These are phyloP conservation scores for Branchipolynoe longqiensis DNA, from an alignment of 2,888 invertebrate species.

Conservation along the genomic window DNA sequence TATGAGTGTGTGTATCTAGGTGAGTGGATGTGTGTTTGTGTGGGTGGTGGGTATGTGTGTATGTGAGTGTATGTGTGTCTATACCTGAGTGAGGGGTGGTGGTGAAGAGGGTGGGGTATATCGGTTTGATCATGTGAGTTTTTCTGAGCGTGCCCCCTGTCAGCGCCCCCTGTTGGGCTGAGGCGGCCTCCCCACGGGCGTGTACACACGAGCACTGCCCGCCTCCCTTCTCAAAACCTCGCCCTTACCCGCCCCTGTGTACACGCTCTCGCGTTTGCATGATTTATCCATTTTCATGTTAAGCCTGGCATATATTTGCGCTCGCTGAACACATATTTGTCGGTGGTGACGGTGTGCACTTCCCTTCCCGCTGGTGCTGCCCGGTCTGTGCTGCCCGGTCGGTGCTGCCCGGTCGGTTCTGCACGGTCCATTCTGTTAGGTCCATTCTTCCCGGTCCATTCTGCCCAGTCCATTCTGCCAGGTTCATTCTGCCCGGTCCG, in stretches of 20 bases:
- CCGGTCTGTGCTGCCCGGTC: too few relatives aligned
- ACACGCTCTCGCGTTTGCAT: conserved; percentile 9
- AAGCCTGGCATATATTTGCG: conserved; percentile 35
- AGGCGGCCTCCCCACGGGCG: neutral
- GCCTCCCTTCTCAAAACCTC: neutral
- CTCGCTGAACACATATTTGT: conserved; percentile 25
- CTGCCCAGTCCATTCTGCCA: too few relatives aligned
- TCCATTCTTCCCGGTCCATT: too few relatives aligned
- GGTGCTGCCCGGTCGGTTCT: too few relatives aligned
- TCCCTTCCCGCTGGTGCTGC: too few relatives aligned
- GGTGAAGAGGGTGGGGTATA: neutral
- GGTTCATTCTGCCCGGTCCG: too few relatives aligned
- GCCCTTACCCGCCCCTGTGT: conserved; percentile 1
- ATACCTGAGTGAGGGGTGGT: neutral
- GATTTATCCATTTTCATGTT: conserved; percentile 42
- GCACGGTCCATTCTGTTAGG: too few relatives aligned
- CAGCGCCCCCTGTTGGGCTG: neutral
- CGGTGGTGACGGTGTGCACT: conserved; percentile 33
- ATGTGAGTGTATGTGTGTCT: too few relatives aligned
- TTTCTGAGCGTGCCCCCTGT: too few relatives aligned
- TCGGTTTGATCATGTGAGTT: neutral
- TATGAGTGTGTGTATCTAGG: too few relatives aligned
- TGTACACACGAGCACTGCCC: neutral
- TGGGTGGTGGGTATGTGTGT: too few relatives aligned
- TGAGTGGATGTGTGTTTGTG: too few relatives aligned